Percentiles rank a stretch among this genome's conserved stretches.
phyloP scores from a whole-genome alignment of 2,888 invertebrate genomes.

The Chaitophorus viminalis region DNA sequence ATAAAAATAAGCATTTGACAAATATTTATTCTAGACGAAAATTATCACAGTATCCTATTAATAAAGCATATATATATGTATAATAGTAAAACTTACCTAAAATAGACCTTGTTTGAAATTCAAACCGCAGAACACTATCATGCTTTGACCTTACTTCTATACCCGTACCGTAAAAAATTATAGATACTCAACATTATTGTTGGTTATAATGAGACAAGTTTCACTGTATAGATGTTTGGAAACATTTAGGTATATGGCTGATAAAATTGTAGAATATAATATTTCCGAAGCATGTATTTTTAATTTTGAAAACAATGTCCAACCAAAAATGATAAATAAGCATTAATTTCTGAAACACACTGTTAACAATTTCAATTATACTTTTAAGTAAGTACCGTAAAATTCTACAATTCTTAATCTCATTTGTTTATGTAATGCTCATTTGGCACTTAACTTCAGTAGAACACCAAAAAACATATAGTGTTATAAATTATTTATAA shows the following conservation, averaged over 20 bases:
- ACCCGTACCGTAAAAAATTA: background rate
- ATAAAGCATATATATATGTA: background rate
- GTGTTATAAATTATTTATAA: conserved; percentile 44
- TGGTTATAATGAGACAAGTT: background rate
- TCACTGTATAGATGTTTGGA: background rate
- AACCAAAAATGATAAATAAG: background rate
- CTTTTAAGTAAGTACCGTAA: no score
- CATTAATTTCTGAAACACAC: conserved; percentile 15
- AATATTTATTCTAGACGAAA: background rate
- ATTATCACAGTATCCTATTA: background rate
- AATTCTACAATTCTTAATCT: background rate
- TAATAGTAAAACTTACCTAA: background rate
- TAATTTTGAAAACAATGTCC: background rate
- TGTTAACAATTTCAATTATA: background rate
- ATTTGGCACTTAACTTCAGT: conserved; percentile 49
- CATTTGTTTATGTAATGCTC: conserved; percentile 39
- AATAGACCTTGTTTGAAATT: background rate
- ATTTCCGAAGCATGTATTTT: background rate
- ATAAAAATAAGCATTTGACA: background rate
- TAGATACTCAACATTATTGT: background rate
- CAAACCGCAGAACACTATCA: background rate
- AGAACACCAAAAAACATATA: conserved; percentile 46
- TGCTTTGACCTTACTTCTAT: background rate
- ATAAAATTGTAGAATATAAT: background rate
- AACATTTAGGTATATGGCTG: background rate